phyloP scores from a whole-genome alignment of 2,888 invertebrate genomes.

The Brachyopa scutellaris region DNA sequence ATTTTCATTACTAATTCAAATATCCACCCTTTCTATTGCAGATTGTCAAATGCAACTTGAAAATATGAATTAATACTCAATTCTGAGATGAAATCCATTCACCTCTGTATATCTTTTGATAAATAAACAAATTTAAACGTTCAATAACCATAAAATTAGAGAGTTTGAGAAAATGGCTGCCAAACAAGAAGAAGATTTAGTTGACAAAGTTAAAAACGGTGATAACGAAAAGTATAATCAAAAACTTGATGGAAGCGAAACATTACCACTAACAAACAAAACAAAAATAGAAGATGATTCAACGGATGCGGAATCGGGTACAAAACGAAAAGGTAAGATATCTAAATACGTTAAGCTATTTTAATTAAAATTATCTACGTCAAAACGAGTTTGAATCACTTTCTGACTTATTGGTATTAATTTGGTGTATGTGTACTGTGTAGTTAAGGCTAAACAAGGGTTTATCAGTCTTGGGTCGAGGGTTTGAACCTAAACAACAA shows the following conservation, averaged over 20 bases:
- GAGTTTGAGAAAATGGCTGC: slow-evolving; percentile 38
- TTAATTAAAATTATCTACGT: not conserved
- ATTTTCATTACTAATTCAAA: no score
- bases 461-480: no score
- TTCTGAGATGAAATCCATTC: not conserved
- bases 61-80: not conserved
- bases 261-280: slow-evolving; percentile 79
- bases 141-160: not conserved
- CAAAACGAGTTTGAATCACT: not conserved
- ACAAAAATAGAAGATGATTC: slow-evolving; percentile 78
- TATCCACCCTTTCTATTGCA: no score
- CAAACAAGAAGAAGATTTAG: slow-evolving; percentile 45
- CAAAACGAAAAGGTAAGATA: slow-evolving; percentile 50
- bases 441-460: not conserved
- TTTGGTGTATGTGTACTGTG: not conserved
- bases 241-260: slow-evolving; percentile 80
- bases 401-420: not conserved
- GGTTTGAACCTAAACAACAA: no score
- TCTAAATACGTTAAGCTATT: slow-evolving; percentile 8
- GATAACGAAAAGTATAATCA: slow-evolving; percentile 72
- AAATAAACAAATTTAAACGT: not conserved
- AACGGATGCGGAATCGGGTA: slow-evolving; percentile 60
- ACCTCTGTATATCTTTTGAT: no score
- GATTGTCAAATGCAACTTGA: slow-evolving; percentile 10
- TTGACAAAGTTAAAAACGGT: slow-evolving; percentile 49